Evolutionary conservation across 2,888 invertebrate species (phyloP), one percentile per base, ranked within the genome.

Genomic region (Chloroclystis v-ata): DNA sequence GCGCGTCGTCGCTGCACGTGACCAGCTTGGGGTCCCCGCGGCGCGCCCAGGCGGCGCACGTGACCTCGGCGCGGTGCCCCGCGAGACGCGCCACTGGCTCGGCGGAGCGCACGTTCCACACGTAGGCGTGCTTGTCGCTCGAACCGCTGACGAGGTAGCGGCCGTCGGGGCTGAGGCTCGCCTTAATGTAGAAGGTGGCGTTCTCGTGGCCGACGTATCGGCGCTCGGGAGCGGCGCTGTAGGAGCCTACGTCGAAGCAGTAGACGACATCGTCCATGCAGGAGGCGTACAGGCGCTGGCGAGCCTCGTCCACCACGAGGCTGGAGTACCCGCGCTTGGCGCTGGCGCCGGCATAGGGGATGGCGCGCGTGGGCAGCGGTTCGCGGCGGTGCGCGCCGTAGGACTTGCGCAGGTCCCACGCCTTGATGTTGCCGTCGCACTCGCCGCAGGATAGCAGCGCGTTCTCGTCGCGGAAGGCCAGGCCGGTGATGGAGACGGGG

Each of bases 251-350:
- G 72, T 97, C 95, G 73, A 94, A 97, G 69, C 94, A 92, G 73
- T 97, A 97, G 51, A 97, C 94, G 37, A 91, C 91, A 69, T 93
- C 92, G 74, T 97, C 96, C 89, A 95, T 93, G 75, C 96, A 96
- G 76, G 93, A 96, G 5, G 95, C 97, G 80, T 94, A 97, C 3
- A 97, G 78, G 14, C 90, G 89, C 26, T 91, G 82, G 16, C 91
- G 83, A 1, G 91, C 85, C 7, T 92, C 91, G 72, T 96, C 94
- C 48, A 96, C 86, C 11, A 93, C 78, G 8, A 97, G 80, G 68
- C 94, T 94, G 4, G 96, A 94, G 73, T 93, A 95, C 0, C 95
- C 95, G 63, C 90, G 89, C 56, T 82, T 83, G 0, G 91, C 90
- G 11, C 93, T 93, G 49, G 87, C 87, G 5, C 95, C 95, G 28